Conservation (phyloP, 2,113 vertebrate species). For the Urocynchramus pylzowi region DNA sequence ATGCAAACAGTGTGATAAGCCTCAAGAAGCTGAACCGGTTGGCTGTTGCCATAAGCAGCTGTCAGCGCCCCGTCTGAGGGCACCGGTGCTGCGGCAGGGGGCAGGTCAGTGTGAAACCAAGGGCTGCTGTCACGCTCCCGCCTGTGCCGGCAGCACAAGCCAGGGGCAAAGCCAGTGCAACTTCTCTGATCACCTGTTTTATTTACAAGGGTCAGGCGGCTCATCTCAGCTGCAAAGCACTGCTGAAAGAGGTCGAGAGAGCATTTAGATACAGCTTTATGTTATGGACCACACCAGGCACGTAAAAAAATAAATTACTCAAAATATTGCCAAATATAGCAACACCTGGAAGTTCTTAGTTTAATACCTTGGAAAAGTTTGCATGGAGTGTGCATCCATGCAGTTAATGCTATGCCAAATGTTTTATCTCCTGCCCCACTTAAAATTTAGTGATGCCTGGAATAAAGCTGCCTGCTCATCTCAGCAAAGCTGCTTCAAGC, state of each 20-base stretch:
- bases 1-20: neutral
- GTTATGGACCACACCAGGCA: neutral
- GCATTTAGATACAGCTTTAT: neutral
- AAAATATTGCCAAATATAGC: neutral
- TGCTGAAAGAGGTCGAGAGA: neutral
- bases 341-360: neutral
- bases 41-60: neutral
- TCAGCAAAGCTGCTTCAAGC: neutral
- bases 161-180: neutral
- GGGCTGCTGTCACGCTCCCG: neutral
- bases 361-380: neutral
- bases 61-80: neutral
- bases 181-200: neutral
- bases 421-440: neutral
- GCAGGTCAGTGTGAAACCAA: neutral
- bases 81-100: fast-evolving
- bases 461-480: neutral
- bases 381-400: neutral
- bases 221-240: neutral
- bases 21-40: neutral
- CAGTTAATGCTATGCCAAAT: neutral
- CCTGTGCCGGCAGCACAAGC: neutral
- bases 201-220: neutral
- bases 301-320: neutral
- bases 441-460: neutral